Evolutionary conservation across 2,888 invertebrate species (phyloP).

Genomic region (Eustalomyia histrio): DNA sequence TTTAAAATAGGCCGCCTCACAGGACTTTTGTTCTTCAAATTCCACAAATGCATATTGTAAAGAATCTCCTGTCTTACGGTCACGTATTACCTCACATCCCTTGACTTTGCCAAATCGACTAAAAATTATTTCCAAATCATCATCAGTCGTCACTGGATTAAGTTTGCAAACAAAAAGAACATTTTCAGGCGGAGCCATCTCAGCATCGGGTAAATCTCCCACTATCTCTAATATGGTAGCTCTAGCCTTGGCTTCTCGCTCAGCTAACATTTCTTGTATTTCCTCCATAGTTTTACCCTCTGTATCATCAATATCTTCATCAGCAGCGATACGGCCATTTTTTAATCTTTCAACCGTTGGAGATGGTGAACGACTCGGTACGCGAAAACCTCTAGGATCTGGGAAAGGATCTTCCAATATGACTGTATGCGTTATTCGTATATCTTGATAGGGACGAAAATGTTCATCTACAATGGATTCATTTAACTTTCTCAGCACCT

Average conservation of each 20-base stretch:
- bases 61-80: constrained; percentile 94
- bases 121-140: constrained; percentile 98
- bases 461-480: constrained; percentile 95
- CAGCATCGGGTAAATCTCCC: constrained; percentile 97
- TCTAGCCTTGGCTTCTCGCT: constrained; percentile 96
- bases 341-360: constrained; percentile 89
- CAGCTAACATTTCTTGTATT: constrained; percentile 91
- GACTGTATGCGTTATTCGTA: constrained; percentile 97
- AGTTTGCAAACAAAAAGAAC: constrained; percentile 99
- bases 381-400: constrained; percentile 88
- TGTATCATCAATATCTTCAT: constrained; percentile 95
- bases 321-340: constrained; percentile 94
- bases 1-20: constrained; percentile 99
- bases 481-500: constrained; percentile 92
- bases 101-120: constrained; percentile 96
- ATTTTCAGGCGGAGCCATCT: constrained; percentile 99
- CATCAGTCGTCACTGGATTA: constrained; percentile 98
- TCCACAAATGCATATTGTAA: constrained; percentile 99
- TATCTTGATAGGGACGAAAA: constrained; percentile 95
- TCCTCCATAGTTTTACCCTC: constrained; percentile 91
- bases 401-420: constrained; percentile 97
- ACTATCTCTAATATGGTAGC: constrained; percentile 99
- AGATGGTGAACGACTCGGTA: constrained; percentile 93
- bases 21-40: constrained; percentile 93
- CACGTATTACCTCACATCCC: constrained; percentile 97